Conservation (phyloP, 2,797 vertebrate species). For the Sylvilagus floridanus region DNA sequence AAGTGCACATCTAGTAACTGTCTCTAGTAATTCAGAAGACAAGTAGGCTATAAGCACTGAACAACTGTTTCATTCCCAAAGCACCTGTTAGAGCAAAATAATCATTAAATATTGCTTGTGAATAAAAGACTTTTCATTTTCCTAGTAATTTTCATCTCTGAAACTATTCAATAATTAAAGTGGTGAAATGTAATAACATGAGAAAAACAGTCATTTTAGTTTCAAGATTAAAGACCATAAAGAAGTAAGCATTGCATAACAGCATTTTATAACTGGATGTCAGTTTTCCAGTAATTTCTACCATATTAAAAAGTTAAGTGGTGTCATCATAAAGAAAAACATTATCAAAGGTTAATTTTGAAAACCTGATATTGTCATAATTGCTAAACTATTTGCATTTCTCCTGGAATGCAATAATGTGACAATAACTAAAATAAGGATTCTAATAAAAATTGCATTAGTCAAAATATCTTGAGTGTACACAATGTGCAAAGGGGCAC, state of each 20-base stretch:
- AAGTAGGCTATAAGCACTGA: conserved; percentile 28
- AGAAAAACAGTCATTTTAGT: background rate
- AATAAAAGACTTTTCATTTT: conserved; percentile 18
- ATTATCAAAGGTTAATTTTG: conserved; percentile 33
- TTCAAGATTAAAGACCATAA: conserved; percentile 55
- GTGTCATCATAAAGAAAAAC: conserved; percentile 25
- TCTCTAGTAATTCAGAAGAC: conserved; percentile 41
- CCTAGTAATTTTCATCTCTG: conserved; percentile 7
- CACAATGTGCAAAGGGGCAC: background rate
- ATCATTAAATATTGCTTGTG: conserved; percentile 41
- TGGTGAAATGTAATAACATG: conserved; percentile 6
- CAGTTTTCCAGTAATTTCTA: conserved; percentile 54
- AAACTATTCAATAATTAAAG: conserved; percentile 70
- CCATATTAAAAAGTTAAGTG: conserved; percentile 11
- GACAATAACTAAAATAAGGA: background rate
- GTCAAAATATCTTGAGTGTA: background rate
- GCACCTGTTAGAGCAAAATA: conserved; percentile 59
- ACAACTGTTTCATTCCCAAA: conserved; percentile 66
- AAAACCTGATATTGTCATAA: background rate
- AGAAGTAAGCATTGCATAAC: conserved; percentile 18
- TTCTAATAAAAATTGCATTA: background rate
- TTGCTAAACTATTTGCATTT: conserved; percentile 50
- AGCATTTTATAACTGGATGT: conserved; percentile 11
- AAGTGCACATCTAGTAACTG: background rate
- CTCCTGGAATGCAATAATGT: background rate